Conservation (phyloP, 2,888 invertebrate genomes). For the Cryptocephalus primarius region DNA sequence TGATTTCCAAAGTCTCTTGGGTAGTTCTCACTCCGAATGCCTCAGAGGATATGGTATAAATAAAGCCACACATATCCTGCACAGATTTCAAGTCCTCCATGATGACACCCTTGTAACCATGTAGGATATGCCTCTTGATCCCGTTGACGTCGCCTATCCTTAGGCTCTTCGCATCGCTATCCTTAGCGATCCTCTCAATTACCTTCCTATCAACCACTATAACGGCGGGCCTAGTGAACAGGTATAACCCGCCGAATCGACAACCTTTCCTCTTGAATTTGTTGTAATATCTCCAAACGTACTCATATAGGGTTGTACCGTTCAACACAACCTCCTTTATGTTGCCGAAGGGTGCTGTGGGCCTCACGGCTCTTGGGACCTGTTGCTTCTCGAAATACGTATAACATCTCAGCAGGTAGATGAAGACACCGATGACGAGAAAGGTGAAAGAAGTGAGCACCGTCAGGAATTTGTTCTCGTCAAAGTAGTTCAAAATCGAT, state of each 20-base stretch:
- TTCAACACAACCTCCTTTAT: slow-evolving; percentile 15
- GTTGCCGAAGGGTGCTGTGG: slow-evolving; percentile 19
- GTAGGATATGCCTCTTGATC: too few relatives aligned
- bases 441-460: slow-evolving; percentile 11
- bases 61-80: slow-evolving; percentile 2
- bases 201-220: slow-evolving; percentile 6
- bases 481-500: slow-evolving; percentile 9
- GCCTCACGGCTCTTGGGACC: slow-evolving; percentile 10
- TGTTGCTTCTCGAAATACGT: slow-evolving; percentile 14
- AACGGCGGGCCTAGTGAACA: slow-evolving; percentile 17
- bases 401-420: slow-evolving; percentile 13
- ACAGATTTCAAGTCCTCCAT: too few relatives aligned
- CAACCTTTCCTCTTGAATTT: slow-evolving; percentile 16
- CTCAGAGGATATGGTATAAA: slow-evolving; percentile 9
- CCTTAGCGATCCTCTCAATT: too few relatives aligned
- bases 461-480: slow-evolving; percentile 10
- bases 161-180: too few relatives aligned
- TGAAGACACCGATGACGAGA: slow-evolving; percentile 8
- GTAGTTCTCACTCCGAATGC: slow-evolving; percentile 11
- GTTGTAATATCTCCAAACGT: slow-evolving; percentile 19
- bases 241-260: slow-evolving; percentile 17
- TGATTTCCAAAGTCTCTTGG: slow-evolving; percentile 6
- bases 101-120: not conserved
- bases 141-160: too few relatives aligned
- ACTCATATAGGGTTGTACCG: slow-evolving; percentile 12